Percentiles rank a stretch among this genome's conserved stretches.
Evolutionary conservation across 2,113 vertebrate species (phyloP).

Genomic region (Furnarius figulus): DNA sequence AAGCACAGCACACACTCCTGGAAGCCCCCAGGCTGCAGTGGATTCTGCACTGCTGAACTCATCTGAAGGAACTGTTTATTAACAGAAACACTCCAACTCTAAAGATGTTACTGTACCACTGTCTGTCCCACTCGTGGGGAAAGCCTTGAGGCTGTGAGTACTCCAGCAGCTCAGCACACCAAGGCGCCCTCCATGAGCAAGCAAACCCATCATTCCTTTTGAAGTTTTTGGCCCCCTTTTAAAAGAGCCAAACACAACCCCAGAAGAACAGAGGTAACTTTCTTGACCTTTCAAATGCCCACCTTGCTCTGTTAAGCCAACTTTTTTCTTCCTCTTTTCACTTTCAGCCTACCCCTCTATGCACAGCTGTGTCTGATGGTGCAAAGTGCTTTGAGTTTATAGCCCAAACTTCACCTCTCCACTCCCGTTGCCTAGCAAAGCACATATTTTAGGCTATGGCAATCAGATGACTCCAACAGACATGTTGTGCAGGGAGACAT

Average conservation of each 20-base stretch:
- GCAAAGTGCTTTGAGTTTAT: not conserved
- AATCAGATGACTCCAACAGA: not conserved
- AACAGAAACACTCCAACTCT: not conserved
- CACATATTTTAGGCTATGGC: not conserved
- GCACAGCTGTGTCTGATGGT: not conserved
- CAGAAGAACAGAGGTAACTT: not conserved
- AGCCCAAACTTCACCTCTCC: constrained; percentile 1
- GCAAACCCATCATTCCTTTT: not conserved
- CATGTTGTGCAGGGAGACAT: not conserved
- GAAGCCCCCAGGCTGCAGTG: not conserved
- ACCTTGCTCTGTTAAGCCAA: not conserved
- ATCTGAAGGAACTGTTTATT: not conserved
- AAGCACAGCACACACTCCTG: not conserved
- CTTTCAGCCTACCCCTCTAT: not conserved
- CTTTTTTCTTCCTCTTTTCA: not conserved
- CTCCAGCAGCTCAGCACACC: not conserved
- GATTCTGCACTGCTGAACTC: not conserved
- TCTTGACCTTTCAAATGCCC: not conserved
- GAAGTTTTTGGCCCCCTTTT: not conserved
- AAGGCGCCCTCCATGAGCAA: not conserved
- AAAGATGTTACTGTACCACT: not conserved
- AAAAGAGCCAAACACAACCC: not conserved
- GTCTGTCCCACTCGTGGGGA: not conserved
- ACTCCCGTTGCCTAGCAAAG: not conserved
- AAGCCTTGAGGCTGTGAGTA: not conserved